These are phyloP conservation scores for Heliothis peltigera DNA, from an alignment of 2,888 invertebrate species.

Conservation along the genomic window DNA sequence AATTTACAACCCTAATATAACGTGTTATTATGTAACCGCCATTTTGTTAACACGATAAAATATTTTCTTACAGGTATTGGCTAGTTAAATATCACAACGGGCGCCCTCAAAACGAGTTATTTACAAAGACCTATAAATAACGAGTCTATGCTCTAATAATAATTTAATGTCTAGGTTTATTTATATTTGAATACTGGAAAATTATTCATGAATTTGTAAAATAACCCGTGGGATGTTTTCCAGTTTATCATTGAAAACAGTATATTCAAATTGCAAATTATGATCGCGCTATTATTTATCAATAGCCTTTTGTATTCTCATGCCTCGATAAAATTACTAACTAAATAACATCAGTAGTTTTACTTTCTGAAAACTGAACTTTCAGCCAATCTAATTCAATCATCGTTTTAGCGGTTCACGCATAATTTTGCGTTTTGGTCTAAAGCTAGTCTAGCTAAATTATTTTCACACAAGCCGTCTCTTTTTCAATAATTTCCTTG, in stretches of 20 bases:
- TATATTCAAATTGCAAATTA: background rate
- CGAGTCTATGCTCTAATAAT: slow-evolving; percentile 19
- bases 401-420: no score
- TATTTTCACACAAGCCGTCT: background rate
- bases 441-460: no score
- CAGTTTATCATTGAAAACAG: background rate
- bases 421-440: background rate
- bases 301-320: background rate
- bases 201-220: slow-evolving; percentile 11
- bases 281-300: background rate
- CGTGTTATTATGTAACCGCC: background rate
- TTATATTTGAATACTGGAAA: slow-evolving; percentile 8
- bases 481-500: background rate
- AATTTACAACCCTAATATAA: background rate
- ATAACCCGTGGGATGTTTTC: background rate
- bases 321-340: no score
- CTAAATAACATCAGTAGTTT: no score
- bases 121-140: slow-evolving; percentile 34
- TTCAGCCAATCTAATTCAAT: no score
- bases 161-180: slow-evolving; percentile 8
- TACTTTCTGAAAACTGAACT: no score
- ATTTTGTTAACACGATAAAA: slow-evolving; percentile 15
- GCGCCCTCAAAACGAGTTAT: slow-evolving; percentile 6
- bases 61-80: slow-evolving; percentile 4
- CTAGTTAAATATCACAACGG: slow-evolving; percentile 7